A percentile compares a stretch with the other conserved stretches of the same genome.
phyloP scores from a whole-genome alignment of 1,140 invertebrate genomes.

The Aphaenogaster ashmeadi region DNA sequence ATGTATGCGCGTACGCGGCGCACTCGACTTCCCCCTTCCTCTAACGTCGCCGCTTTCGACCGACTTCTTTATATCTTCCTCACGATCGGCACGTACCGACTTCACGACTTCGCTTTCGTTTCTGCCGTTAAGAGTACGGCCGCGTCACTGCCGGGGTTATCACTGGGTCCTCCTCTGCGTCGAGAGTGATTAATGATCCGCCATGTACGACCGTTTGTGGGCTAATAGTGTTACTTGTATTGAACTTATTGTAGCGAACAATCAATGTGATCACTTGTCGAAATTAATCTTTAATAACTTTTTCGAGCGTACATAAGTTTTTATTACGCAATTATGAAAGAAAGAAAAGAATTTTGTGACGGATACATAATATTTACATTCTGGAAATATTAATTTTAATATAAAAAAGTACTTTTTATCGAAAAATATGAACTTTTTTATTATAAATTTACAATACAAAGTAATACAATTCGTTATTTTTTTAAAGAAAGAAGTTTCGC shows the following conservation, averaged over 20 bases:
- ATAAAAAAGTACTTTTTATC: background rate
- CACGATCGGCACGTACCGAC: constrained; percentile 64
- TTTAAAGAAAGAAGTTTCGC: background rate
- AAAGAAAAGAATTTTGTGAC: background rate
- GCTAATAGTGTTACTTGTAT: constrained; percentile 42
- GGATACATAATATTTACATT: background rate
- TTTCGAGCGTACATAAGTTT: background rate
- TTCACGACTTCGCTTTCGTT: constrained; percentile 63
- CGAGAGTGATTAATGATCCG: constrained; percentile 55
- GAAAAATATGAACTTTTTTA: background rate
- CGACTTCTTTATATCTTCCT: constrained; percentile 65
- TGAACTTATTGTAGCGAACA: constrained; percentile 45
- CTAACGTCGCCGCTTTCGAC: constrained; percentile 53
- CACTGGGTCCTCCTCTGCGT: constrained; percentile 35
- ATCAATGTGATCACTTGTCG: constrained; percentile 27
- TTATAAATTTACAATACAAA: background rate
- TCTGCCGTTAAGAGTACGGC: constrained; percentile 58
- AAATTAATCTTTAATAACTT: constrained; percentile 39
- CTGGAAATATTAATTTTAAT: constrained; percentile 8
- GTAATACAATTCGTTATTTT: background rate
- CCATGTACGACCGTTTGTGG: constrained; percentile 32
- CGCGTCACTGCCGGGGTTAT: constrained; percentile 60
- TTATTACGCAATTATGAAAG: background rate
- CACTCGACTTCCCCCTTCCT: constrained; percentile 44
- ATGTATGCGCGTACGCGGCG: constrained; percentile 39